Base-by-base conservation (phyloP, 1,140 invertebrate species). In the Zaprionus nigranus region DNA sequence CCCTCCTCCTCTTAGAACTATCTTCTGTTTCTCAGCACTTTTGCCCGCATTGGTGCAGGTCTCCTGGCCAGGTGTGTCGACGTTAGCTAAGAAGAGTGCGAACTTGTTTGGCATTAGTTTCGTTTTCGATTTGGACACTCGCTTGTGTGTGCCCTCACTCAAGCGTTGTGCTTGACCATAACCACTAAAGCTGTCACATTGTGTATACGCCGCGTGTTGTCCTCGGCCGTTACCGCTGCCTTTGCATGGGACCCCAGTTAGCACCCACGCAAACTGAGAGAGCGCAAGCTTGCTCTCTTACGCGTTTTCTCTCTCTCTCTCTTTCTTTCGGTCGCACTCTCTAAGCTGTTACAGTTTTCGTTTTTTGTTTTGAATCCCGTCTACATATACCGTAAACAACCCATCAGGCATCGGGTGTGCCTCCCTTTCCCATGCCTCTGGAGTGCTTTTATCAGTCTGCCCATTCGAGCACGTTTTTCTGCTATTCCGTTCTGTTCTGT, bases 131-230 rank as follows among this genome's bases (percentile, higher is more conserved):
- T 66, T 70, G 66, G 40, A 40, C 72, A 26, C 58, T 64, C 17
- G 59, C 73, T 72, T 58, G 67, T 90, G 84, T 54, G 73, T 90
- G 84, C 83, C 83, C 83, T 88, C 80, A 75, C 65, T 90, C 74
- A 85, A 88, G 81, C 84, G 81, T 74, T 85, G 84, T 70, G 84
- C 85, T 88, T 88, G 85, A 88, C 85, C 85, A 88, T 88, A 88
- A 88, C 85, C 85, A 88, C 79, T 88, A 88, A 90, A 88, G 73
- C 70, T 88, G 85, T 88, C 85, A 88, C 85, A 88, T 90, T 88
- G 85, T 86, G 81, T 88, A 88, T 85, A 90, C 78, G 81, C 85
- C 84, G 85, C 81, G 85, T 88, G 81, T 80, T 79, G 84, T 85
- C 85, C 84, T 90, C 84, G 85, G 76, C 62, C 78, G 22, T 17